Conservation (phyloP, 2,888 invertebrate genomes). For the Pachliopta kotzebuea region DNA sequence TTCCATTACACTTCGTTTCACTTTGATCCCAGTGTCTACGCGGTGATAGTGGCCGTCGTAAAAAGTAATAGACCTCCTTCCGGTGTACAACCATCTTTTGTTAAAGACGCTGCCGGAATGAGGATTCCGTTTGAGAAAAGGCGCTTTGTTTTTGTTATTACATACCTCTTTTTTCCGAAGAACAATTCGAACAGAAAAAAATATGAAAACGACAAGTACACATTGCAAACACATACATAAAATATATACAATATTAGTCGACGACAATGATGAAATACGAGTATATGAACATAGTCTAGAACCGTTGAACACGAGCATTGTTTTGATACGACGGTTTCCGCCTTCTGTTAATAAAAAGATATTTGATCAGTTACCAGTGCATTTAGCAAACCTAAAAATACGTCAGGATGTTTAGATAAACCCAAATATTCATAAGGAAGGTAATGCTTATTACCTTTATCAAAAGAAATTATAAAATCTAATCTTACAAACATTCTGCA, state of each 20-base stretch:
- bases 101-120: conserved; percentile 18
- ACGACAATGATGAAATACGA: neutral
- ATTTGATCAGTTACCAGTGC: too few relatives aligned
- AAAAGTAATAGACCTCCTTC: conserved; percentile 24
- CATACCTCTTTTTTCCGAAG: conserved; percentile 3
- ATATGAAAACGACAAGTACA: neutral
- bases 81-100: conserved; percentile 17
- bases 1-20: conserved; percentile 57
- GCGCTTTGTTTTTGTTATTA: conserved; percentile 23
- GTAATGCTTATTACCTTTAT: too few relatives aligned
- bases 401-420: too few relatives aligned
- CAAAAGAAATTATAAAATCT: too few relatives aligned
- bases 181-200: neutral
- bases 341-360: too few relatives aligned
- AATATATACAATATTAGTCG: neutral
- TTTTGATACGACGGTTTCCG: too few relatives aligned
- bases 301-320: too few relatives aligned
- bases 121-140: conserved; percentile 12
- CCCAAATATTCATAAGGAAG: too few relatives aligned
- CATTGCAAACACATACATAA: too few relatives aligned
- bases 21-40: conserved; percentile 52
- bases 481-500: too few relatives aligned
- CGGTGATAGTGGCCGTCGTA: conserved; percentile 34
- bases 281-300: neutral
- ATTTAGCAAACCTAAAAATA: too few relatives aligned